These are phyloP conservation scores for Rhadinocentrus ornatus DNA, from an alignment of 2,797 vertebrate genomes.

Conservation along the genomic window DNA sequence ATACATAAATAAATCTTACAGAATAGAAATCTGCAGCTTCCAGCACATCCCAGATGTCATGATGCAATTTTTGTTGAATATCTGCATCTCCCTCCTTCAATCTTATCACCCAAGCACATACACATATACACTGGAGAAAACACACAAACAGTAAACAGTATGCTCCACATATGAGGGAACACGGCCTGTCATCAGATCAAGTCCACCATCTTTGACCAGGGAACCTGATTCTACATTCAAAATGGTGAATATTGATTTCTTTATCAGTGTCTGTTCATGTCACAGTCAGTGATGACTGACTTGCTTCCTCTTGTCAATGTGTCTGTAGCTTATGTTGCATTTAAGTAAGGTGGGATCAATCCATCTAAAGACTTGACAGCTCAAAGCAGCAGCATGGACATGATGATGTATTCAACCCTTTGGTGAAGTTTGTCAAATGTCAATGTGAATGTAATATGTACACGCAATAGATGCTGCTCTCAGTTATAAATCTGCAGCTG, in stretches of 20 bases:
- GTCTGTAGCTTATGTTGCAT: constrained; percentile 45
- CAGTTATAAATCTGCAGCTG: constrained; percentile 2
- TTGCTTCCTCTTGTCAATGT: constrained; percentile 34
- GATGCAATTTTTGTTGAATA: constrained; percentile 37
- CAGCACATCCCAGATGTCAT: constrained; percentile 27
- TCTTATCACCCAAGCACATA: constrained; percentile 13
- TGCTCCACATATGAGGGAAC: neutral
- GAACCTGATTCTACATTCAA: constrained; percentile 43
- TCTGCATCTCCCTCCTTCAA: constrained; percentile 21
- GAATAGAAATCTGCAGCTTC: constrained; percentile 20
- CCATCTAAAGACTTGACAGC: constrained; percentile 26
- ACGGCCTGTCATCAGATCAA: constrained; percentile 24
- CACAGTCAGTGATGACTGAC: constrained; percentile 32
- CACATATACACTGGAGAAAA: constrained; percentile 4
- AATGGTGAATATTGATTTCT: constrained; percentile 62
- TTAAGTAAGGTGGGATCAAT: constrained; percentile 54
- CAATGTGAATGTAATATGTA: constrained; percentile 19
- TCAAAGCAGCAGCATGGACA: constrained; percentile 20
- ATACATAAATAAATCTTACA: constrained; percentile 5
- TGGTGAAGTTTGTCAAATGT: constrained; percentile 23
- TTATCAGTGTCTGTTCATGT: constrained; percentile 40
- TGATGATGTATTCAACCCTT: constrained; percentile 24
- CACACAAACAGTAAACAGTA: neutral
- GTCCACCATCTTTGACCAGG: constrained; percentile 34
- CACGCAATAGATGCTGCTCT: constrained; percentile 16